phyloP scores from a whole-genome alignment of 2,797 vertebrate genomes.

The Chiloscyllium punctatum region DNA sequence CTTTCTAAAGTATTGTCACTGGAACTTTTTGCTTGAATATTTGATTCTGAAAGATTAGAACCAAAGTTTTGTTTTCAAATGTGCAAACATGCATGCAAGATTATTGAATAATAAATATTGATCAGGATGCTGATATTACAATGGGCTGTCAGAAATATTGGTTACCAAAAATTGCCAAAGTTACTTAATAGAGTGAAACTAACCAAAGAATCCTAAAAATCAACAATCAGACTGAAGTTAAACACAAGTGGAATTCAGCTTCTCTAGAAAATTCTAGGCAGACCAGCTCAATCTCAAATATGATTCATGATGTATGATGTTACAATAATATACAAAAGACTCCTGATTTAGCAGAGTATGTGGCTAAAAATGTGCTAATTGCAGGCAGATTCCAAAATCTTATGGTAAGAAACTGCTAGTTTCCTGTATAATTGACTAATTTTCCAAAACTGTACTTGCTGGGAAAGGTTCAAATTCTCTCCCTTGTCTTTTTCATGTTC shows the following conservation, averaged over 20 bases:
- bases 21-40: not conserved
- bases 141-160: too few relatives aligned
- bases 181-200: not conserved
- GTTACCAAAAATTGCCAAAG: too few relatives aligned
- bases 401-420: not conserved
- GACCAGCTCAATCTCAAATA: not conserved
- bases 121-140: too few relatives aligned
- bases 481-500: not conserved
- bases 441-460: not conserved
- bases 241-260: not conserved
- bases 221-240: not conserved
- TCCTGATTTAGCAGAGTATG: not conserved
- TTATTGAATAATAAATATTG: too few relatives aligned
- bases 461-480: not conserved
- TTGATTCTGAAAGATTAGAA: not conserved
- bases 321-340: not conserved
- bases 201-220: not conserved
- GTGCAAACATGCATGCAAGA: too few relatives aligned
- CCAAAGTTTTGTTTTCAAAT: not conserved
- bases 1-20: not conserved
- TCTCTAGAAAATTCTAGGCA: not conserved
- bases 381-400: not conserved
- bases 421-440: too few relatives aligned
- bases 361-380: not conserved
- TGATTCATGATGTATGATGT: not conserved